Base-by-base conservation (phyloP, 1,140 invertebrate genomes). In the Triops longicaudatus region DNA sequence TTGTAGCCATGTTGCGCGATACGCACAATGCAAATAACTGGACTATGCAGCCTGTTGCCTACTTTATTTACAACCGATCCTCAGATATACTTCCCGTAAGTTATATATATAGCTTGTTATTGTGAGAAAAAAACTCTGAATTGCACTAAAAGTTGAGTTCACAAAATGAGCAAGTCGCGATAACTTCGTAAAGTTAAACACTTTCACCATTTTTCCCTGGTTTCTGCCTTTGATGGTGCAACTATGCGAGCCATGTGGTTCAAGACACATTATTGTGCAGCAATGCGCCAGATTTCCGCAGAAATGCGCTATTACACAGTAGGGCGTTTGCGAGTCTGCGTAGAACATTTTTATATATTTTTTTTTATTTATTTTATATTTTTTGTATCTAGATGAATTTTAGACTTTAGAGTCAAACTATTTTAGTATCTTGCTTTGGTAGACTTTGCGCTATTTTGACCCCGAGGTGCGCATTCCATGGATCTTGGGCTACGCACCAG, bases 31-130 rank as follows among this genome's bases (percentile, higher is more conserved):
- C 31, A 79, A 74, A 86, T 80, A 79, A 86, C 0, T 88, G 88
- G 86, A 88, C 86, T 37, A 91, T 92, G 85, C 88, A 89, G 78
- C 91, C 90, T 0, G 90, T 93, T 10, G 92, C 90, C 0, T 89
- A 89, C 79, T 93, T 93, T 82, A 86, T 87, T 75, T 90, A 91
- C 79, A 84, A 90, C 80, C 85, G 28, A 73, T 26, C 75, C 79
- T 63, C 80, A 79, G 31, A 74, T 10, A 9, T 44, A 41, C 77
- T 86, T 27, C 85, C 84, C 26, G 85, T 85, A 80, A 83, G 80
- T 80, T 78, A 27, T 72, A 0, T 77, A 28, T 6, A 0, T 43
- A 41, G n/a, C 7, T 26, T 26, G 72, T 41, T 73, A 27, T 11
- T 0, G 42, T 9, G 14, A n/a, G 74, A 75, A 37, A 37, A 43